phyloP scores from a whole-genome alignment of 2,113 vertebrate genomes.

The Nerophis lumbriciformis region DNA sequence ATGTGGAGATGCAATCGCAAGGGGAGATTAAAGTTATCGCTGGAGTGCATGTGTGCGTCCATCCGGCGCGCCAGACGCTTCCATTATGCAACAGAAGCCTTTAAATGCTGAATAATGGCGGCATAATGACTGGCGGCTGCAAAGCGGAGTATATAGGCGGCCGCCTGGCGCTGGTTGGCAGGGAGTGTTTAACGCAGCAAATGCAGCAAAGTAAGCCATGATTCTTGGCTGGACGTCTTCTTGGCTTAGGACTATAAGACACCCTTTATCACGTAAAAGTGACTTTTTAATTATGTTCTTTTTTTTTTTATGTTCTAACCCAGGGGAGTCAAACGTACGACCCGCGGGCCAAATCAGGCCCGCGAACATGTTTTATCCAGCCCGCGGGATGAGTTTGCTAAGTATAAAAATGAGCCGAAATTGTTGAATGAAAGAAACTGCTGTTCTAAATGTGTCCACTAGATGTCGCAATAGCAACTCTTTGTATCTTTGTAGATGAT shows the following conservation, averaged over 20 bases:
- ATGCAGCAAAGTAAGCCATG: constrained; percentile 1
- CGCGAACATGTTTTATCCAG: too few species aligned
- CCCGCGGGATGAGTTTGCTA: too few species aligned
- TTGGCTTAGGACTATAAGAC: neutral
- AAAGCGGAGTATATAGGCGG: constrained; percentile 28
- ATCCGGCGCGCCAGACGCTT: constrained; percentile 16
- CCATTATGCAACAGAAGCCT: constrained; percentile 37
- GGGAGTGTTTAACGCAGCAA: constrained; percentile 16
- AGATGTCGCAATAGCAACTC: too few species aligned
- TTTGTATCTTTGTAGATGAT: too few species aligned
- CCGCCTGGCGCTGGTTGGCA: constrained; percentile 15
- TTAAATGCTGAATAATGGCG: constrained; percentile 30
- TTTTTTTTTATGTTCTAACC: too few species aligned
- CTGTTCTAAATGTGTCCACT: too few species aligned
- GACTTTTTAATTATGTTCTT: too few species aligned
- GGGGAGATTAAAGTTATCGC: constrained; percentile 44
- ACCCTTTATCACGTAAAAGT: too few species aligned
- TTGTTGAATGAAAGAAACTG: too few species aligned
- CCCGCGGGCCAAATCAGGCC: too few species aligned
- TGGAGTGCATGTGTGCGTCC: constrained; percentile 15
- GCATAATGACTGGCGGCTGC: constrained; percentile 33
- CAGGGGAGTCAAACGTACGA: too few species aligned
- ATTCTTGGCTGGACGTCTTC: neutral
- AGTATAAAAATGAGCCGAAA: too few species aligned
- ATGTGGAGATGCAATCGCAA: constrained; percentile 45